These are phyloP conservation scores for Synanthedon vespiformis DNA, from an alignment of 2,888 invertebrate genomes.

Conservation along the genomic window DNA sequence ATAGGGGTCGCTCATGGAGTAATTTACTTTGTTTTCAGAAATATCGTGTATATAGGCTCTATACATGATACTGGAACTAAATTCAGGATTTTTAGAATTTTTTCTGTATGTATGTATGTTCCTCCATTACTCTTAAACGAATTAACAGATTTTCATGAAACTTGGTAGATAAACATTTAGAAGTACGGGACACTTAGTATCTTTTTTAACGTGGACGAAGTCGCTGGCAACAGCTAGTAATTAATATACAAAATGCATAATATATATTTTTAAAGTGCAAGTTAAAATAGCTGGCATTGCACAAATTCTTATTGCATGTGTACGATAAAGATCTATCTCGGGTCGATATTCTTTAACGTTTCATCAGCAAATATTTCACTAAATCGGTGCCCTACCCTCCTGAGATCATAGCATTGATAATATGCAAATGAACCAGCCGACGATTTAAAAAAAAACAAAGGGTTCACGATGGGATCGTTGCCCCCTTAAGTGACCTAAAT, in stretches of 20 bases:
- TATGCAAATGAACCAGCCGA: slow-evolving; percentile 55
- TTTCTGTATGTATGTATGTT: no score
- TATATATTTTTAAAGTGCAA: background rate
- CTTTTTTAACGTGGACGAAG: no score
- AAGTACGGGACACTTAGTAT: no score
- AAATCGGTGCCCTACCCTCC: slow-evolving; percentile 50
- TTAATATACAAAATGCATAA: background rate
- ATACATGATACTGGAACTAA: no score
- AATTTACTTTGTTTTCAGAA: no score
- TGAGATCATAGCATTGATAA: slow-evolving; percentile 58
- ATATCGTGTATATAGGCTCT: no score
- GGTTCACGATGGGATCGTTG: slow-evolving; percentile 49
- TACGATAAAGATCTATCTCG: slow-evolving; percentile 16
- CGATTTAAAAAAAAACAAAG: slow-evolving; percentile 55
- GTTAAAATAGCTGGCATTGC: slow-evolving; percentile 15
- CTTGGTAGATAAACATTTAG: no score
- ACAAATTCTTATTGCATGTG: slow-evolving; percentile 12
- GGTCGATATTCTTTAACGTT: slow-evolving; percentile 44
- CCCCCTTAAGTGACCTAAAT: slow-evolving; percentile 61
- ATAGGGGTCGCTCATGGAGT: no score
- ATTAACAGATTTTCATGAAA: no score
- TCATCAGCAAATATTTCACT: slow-evolving; percentile 59
- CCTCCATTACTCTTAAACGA: no score
- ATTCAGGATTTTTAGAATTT: no score
- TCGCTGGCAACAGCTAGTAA: no score